Evolutionary conservation across 2,113 vertebrate species (phyloP).

Genomic region (Tragelaphus strepsiceros): DNA sequence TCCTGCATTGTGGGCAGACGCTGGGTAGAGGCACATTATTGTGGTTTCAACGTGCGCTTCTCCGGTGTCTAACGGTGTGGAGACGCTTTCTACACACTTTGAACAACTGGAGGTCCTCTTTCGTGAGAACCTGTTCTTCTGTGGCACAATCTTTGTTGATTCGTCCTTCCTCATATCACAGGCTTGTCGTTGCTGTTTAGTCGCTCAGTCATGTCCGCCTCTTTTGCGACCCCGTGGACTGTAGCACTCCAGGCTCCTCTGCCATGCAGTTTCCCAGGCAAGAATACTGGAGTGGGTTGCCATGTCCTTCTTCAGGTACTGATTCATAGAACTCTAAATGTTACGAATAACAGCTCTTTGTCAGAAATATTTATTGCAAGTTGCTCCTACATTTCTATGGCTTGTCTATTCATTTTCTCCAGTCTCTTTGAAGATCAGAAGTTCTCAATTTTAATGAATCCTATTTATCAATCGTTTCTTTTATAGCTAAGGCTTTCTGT

Average conservation of each 20-base stretch:
- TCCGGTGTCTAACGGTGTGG: not conserved
- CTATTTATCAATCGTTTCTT: not conserved
- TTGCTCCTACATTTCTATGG: not conserved
- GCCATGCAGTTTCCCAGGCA: not conserved
- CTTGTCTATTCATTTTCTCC: not conserved
- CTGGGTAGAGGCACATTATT: not conserved
- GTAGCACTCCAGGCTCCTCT: not conserved
- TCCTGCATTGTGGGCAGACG: no score
- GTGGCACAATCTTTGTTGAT: not conserved
- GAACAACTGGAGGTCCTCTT: not conserved
- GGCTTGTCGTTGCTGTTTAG: no score
- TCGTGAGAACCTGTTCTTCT: not conserved
- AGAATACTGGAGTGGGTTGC: accelerated
- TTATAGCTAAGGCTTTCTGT: not conserved
- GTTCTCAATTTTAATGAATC: not conserved
- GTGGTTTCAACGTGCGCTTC: not conserved
- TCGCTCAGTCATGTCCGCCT: not conserved
- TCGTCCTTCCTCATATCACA: not conserved
- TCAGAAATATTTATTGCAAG: not conserved
- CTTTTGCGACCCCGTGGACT: no score
- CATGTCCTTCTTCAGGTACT: accelerated
- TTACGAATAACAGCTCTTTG: not conserved
- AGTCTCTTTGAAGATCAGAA: not conserved
- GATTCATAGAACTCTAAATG: not conserved
- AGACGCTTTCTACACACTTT: not conserved